phyloP scores from a whole-genome alignment of 2,113 vertebrate species.

The Scolopax mira region DNA sequence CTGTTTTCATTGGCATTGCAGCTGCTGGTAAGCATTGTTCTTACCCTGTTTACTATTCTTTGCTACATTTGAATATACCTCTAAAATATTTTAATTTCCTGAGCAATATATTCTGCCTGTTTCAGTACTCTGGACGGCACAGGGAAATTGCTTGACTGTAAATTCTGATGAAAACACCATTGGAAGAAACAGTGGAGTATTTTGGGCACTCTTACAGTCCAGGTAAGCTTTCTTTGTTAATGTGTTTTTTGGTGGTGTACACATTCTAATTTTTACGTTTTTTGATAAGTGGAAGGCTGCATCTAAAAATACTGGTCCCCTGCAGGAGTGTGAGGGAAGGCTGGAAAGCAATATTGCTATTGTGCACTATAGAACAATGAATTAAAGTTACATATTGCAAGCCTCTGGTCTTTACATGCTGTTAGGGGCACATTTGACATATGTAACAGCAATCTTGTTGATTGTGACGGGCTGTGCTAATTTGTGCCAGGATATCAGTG shows the following conservation, averaged over 20 bases:
- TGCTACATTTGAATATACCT: background rate
- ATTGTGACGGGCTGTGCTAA: background rate
- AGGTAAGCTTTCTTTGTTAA: conserved; percentile 75
- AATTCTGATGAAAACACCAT: conserved; percentile 92
- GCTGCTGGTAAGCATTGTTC: conserved; percentile 88
- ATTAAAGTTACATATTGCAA: background rate
- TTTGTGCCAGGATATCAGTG: background rate
- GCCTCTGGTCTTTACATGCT: background rate
- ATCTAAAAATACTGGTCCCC: background rate
- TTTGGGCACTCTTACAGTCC: conserved; percentile 95
- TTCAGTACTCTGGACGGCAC: conserved; percentile 96
- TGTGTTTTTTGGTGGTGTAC: background rate
- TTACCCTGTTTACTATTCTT: background rate
- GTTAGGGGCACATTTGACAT: background rate
- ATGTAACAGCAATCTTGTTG: background rate
- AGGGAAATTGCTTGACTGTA: conserved; percentile 91
- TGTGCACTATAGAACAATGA: background rate
- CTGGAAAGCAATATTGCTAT: background rate
- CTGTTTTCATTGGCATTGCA: conserved; percentile 91
- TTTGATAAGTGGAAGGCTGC: background rate
- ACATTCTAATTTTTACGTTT: background rate
- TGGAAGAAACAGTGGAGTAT: conserved; percentile 96
- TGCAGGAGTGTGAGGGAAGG: background rate
- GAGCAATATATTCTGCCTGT: background rate
- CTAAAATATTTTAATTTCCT: background rate